These are phyloP conservation scores for Nezara viridula DNA, from an alignment of 2,888 invertebrate species.

Conservation along the genomic window DNA sequence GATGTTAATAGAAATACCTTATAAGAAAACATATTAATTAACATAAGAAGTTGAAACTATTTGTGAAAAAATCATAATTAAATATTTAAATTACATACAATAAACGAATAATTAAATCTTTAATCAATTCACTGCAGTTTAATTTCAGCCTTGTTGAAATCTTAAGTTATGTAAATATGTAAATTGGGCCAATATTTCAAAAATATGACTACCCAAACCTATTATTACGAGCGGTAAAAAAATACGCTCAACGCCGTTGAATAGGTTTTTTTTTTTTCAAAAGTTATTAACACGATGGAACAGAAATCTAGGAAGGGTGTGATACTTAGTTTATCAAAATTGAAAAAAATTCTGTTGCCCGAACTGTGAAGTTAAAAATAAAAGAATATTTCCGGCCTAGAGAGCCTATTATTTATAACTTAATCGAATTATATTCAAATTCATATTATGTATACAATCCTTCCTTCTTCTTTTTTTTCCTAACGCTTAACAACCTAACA, in stretches of 20 bases:
- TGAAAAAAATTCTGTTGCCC: neutral
- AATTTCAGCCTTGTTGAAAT: constrained; percentile 28
- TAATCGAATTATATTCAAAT: constrained; percentile 24
- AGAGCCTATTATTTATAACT: constrained; percentile 2
- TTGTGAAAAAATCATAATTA: neutral
- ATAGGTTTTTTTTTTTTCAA: neutral
- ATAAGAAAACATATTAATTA: neutral
- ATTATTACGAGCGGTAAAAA: constrained; percentile 5
- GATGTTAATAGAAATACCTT: neutral
- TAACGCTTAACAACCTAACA: neutral
- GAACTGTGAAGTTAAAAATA: constrained; percentile 17
- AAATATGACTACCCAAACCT: neutral
- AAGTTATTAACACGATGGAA: neutral
- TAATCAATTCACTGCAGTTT: neutral
- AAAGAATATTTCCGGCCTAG: neutral
- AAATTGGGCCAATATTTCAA: neutral
- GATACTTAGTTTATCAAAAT: neutral
- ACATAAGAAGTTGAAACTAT: neutral
- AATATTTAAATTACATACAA: constrained; percentile 7
- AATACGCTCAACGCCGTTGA: neutral
- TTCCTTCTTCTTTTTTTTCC: neutral
- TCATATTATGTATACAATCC: neutral
- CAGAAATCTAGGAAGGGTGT: neutral
- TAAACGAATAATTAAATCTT: constrained; percentile 1
- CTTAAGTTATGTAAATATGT: constrained; percentile 11